These are phyloP conservation scores for Drosophila sp. DNA, from an alignment of 1,140 invertebrate genomes.

Conservation along the genomic window DNA sequence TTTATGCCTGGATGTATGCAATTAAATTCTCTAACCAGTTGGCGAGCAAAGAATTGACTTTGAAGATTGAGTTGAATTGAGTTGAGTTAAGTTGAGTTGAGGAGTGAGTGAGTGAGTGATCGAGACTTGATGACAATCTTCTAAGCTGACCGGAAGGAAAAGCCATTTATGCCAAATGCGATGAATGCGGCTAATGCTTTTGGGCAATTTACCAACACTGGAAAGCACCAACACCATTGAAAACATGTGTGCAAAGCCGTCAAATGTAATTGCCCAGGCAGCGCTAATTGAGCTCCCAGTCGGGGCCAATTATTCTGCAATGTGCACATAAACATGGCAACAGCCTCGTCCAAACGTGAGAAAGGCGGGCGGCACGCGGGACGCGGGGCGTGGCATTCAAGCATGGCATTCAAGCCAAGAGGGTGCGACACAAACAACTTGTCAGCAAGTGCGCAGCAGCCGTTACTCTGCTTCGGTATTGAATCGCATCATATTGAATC, in stretches of 20 bases:
- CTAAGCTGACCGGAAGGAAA: slow-evolving; percentile 66
- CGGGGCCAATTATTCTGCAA: slow-evolving; percentile 77
- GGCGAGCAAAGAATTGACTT: slow-evolving; percentile 8
- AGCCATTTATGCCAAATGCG: slow-evolving; percentile 55
- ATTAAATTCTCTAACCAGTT: slow-evolving; percentile 33
- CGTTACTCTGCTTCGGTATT: neutral
- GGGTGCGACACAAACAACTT: slow-evolving; percentile 65
- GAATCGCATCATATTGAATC: too few species aligned
- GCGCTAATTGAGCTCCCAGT: slow-evolving; percentile 72
- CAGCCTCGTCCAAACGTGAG: slow-evolving; percentile 44
- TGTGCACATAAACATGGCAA: slow-evolving; percentile 58
- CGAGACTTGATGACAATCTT: slow-evolving; percentile 30
- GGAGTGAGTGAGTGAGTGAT: neutral
- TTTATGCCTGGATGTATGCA: slow-evolving; percentile 60
- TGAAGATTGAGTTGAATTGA: slow-evolving; percentile 8
- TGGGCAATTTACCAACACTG: slow-evolving; percentile 65
- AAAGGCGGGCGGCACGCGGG: slow-evolving; percentile 34
- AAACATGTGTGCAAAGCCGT: slow-evolving; percentile 64
- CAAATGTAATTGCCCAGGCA: slow-evolving; percentile 72
- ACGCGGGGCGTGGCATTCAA: slow-evolving; percentile 38
- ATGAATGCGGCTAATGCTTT: slow-evolving; percentile 54
- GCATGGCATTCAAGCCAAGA: slow-evolving; percentile 51
- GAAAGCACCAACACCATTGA: neutral
- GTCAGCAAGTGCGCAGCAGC: slow-evolving; percentile 70
- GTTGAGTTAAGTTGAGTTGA: too few species aligned